Base-by-base conservation (phyloP, 1,140 invertebrate species). In the Aphelenchoides fujianensis region DNA sequence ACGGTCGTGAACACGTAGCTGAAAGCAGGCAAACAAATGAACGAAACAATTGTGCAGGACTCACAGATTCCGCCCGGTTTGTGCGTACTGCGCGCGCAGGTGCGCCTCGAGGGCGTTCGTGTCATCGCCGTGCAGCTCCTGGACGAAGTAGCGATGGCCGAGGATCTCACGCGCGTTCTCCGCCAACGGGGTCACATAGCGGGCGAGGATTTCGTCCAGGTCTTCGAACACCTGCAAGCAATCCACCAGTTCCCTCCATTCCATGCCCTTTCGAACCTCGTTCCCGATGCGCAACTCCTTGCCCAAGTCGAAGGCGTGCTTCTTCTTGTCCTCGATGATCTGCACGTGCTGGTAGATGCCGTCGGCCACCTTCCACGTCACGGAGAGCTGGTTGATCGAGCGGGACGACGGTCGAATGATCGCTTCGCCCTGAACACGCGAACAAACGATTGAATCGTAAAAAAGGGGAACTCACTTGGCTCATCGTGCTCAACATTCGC, bases 321-420 rank as follows among this genome's bases (percentile, higher is more conserved):
- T 92, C 87, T 66, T 99, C 7, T 93, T 93, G 84, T 96, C 91
- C 86, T 99, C 97, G 30, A 90, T 86, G 0, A 99, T 90, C 83
- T 97, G 94, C 66, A 98, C 94, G 84, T 98, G 95, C 84, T 97
- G 94, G 82, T 92, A 92, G 70, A 98, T 91, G 16, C 90, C 90
- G 59, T 97, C 92, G 2, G 91, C 89, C 0, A 99, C 94, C 86
- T 98, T 98, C 96, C 95, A 99, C 0, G 95, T 97, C 0, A 97
- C 92, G 0, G 95, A 98, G 54, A 99, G 86, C 85, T 97, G 94
- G 85, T 98, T 92, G 1, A 90, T 89, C 52, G 94, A 95, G 88
- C 91, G 80, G 7, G 72, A 80, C 54, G 94, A 97, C 1, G 97
- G 97, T 53, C 97, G 87, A 35, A 99, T 90, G 27, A 99, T 92